A percentile compares a stretch with the other conserved stretches of the same genome.
Conservation (phyloP, 2,888 invertebrate genomes). For the Calameuta filiformis region DNA sequence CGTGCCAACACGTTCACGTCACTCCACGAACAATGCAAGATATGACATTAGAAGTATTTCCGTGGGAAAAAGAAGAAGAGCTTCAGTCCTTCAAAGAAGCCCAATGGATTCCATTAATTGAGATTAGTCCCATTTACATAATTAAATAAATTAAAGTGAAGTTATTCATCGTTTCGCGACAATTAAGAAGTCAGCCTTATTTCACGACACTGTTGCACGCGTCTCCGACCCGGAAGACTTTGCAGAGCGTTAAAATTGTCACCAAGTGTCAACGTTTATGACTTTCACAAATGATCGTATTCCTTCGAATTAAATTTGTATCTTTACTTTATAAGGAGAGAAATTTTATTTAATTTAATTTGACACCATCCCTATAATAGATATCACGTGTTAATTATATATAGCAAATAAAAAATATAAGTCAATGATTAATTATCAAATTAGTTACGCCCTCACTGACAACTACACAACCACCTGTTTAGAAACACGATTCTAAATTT, state of each 20-base stretch:
- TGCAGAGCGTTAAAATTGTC: neutral
- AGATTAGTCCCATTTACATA: neutral
- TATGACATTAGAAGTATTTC: neutral
- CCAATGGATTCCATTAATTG: neutral
- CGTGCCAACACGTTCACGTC: neutral
- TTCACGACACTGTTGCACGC: neutral
- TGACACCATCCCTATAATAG: neutral
- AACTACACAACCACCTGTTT: neutral
- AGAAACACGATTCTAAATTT: neutral
- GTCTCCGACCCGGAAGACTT: neutral
- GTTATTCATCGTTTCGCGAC: neutral
- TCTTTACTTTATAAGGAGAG: neutral
- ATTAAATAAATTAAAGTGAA: neutral
- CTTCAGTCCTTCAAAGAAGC: neutral
- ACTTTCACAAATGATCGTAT: neutral
- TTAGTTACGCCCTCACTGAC: neutral
- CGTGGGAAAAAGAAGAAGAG: neutral
- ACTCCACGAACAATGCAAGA: neutral
- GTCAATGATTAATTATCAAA: neutral
- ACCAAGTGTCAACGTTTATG: neutral
- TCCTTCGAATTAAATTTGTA: neutral
- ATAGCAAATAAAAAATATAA: neutral
- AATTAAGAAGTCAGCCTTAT: neutral
- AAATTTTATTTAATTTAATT: neutral
- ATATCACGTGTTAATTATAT: neutral